Base-by-base conservation (phyloP, 2,113 vertebrate species). In the Paratilapia polleni region DNA sequence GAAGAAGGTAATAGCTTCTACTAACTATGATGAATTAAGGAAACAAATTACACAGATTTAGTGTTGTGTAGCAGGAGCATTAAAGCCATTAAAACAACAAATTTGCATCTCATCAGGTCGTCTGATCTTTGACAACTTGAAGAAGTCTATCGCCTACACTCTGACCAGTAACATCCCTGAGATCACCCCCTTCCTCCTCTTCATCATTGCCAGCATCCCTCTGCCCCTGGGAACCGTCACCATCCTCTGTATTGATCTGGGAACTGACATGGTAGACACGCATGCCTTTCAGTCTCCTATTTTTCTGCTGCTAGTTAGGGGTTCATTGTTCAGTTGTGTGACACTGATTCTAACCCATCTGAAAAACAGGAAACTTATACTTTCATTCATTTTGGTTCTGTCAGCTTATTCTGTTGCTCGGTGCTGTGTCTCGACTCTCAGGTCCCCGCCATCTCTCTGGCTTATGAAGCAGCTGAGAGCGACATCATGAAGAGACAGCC, bases 401-500 rank as follows among this genome's bases (percentile, higher is more conserved):
- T 54, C 49, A 52, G 17, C 17, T n/a, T 73, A 19, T n/a, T 73
- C 34, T 73, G 68, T 54, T 31, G 43, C 12, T 73, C 31, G 47
- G 47, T 62, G 5, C 28, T 31, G 4, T 31, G 5, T 68, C 34
- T 2, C 14, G 14, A n/a, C 60, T 24, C 9, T 11, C 85, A 99
- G 98, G 97, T 98, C 20, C 98, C 98, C 0, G 98, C 98, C 8
- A 98, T 98, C 95, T 99, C 98, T 2, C 87, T 98, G 95, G 98
- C 98, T 13, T 99, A 99, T 0, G 98, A 99, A 94, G 97, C 94
- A 15, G 97, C 98, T 0, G 98, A 99, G 91, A 99, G 97, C 0
- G 98, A 99, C 95, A 99, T 99, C 94, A 99, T 99, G 98, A 99
- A 99, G 91, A 95, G 98, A 24, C 97, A 99, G 91, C 98, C 98